phyloP scores from a whole-genome alignment of 2,113 vertebrate genomes.

The Monopterus albus region DNA sequence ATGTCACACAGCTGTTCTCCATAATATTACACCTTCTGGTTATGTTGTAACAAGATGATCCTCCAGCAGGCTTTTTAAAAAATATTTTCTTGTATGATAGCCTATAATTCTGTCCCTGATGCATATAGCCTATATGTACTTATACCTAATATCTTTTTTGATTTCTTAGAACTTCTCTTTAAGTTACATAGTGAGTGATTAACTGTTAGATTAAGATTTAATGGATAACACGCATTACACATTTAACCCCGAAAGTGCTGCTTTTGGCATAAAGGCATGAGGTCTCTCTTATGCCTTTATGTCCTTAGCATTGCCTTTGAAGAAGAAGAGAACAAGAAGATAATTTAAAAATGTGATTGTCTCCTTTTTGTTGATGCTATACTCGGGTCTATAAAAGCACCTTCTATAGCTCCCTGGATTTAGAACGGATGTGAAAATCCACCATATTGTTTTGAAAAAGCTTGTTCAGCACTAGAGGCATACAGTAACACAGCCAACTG shows the following conservation, averaged over 20 bases:
- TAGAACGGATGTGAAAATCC: conserved; percentile 24
- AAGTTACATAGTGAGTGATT: too few species aligned
- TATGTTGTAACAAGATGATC: too few species aligned
- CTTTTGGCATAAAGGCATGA: background rate
- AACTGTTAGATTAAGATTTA: too few species aligned
- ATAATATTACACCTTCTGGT: too few species aligned
- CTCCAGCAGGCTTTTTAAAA: too few species aligned
- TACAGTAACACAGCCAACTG: background rate
- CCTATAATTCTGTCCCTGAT: background rate
- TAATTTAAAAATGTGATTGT: background rate
- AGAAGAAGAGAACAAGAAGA: conserved; percentile 33
- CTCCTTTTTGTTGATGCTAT: conserved; percentile 28
- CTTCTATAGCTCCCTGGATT: conserved; percentile 36
- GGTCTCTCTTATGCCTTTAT: conserved; percentile 4
- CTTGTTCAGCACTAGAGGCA: conserved; percentile 2
- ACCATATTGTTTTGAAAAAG: conserved; percentile 18
- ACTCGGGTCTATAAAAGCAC: conserved; percentile 25
- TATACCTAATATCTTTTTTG: too few species aligned
- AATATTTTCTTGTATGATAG: too few species aligned
- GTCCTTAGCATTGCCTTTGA: background rate
- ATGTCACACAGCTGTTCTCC: too few species aligned
- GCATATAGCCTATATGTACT: background rate
- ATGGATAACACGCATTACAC: too few species aligned
- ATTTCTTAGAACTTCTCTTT: too few species aligned
- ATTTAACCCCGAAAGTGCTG: conserved; percentile 1